Base-by-base conservation (phyloP, 1,140 invertebrate species). In the Pseudomyrmex concolor region DNA sequence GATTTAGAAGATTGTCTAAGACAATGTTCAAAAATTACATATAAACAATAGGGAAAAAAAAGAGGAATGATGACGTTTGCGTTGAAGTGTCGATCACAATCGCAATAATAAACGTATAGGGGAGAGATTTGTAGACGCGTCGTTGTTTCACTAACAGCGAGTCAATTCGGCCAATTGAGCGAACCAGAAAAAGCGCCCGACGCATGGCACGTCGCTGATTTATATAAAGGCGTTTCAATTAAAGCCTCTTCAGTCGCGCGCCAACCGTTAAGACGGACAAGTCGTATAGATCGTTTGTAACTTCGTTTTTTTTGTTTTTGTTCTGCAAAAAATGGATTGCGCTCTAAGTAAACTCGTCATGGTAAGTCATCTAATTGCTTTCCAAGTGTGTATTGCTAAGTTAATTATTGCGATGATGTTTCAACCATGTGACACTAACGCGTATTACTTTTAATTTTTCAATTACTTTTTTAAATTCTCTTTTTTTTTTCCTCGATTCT, bases 151-250 rank as follows among this genome's bases (percentile, higher is more conserved):
- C 13, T 51, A 74, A 25, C 54, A 34, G 12, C 67, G 59, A 80
- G 64, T 83, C 64, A 68, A 87, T 89, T 88, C 15, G 71, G 71
- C 84, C 90, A 91, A 90, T 91, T 90, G 84, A 91, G 71, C 64
- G 86, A 63, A 63, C 48, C 34, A 34, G 34, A 34, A 55, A 63
- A 80, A 66, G 67, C 73, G 51, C 72, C 2, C 64, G 54, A 50
- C 13, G 62, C 7, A 8, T 19, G 59, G 67, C 22, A 63, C 12
- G 34, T 50, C 17, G 19, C 13, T 73, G 78, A 84, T 89, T 90
- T 88, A 70, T 80, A 71, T 71, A 81, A 83, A 84, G 55, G 66
- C 72, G 77, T 67, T 85, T 87, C 81, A 89, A 90, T 89, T 88
- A 34, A 85, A 25, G 34, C 45, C 25, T 63, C 9, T 19, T 77